Evolutionary conservation across 2,888 invertebrate genomes (phyloP).

Genomic region (Amblyjoppa fuscipennis): DNA sequence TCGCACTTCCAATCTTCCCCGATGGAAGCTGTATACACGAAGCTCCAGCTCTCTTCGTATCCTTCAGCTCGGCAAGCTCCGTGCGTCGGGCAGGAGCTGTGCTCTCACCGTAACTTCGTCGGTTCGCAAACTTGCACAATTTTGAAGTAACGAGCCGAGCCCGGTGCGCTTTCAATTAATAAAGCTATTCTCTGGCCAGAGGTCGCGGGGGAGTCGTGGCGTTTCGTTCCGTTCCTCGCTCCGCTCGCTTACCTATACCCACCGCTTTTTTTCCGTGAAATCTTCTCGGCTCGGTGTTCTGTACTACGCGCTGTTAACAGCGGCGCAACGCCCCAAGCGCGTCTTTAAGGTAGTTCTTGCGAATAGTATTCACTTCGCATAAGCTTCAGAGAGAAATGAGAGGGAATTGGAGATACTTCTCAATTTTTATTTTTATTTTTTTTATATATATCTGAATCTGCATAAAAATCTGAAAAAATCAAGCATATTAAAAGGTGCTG

Average conservation of each 20-base stretch:
- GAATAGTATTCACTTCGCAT: too few species aligned
- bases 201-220: slow-evolving; percentile 65
- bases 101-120: slow-evolving; percentile 35
- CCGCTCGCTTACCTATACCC: not conserved
- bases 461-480: too few species aligned
- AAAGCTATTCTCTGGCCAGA: slow-evolving; percentile 47
- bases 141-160: slow-evolving; percentile 69
- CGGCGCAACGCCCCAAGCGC: not conserved
- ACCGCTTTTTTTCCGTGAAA: slow-evolving; percentile 38
- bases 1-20: slow-evolving; percentile 7
- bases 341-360: too few species aligned
- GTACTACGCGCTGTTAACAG: not conserved
- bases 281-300: slow-evolving; percentile 50
- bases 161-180: slow-evolving; percentile 70
- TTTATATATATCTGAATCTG: too few species aligned
- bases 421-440: too few species aligned
- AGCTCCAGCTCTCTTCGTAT: not conserved
- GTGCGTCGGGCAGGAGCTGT: slow-evolving; percentile 20
- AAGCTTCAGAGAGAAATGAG: too few species aligned
- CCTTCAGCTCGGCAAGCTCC: not conserved
- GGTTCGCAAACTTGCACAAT: slow-evolving; percentile 69
- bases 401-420: too few species aligned
- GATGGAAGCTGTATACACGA: slow-evolving; percentile 7
- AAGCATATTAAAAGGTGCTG: too few species aligned
- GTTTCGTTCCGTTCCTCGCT: slow-evolving; percentile 7